phyloP scores from a whole-genome alignment of 2,888 invertebrate genomes.

The Caenorhabditis angaria region DNA sequence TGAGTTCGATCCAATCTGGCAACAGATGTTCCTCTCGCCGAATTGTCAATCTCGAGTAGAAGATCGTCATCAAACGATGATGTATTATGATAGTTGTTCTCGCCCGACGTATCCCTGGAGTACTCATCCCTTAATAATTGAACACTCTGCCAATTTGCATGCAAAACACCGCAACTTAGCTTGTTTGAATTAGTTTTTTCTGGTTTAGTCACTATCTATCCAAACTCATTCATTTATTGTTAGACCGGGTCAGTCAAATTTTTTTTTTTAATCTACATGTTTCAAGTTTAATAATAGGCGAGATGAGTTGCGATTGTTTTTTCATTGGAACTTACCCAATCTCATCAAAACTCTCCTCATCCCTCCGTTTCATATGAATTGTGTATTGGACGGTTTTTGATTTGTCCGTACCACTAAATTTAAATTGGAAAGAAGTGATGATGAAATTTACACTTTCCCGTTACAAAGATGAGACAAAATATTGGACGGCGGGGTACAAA shows the following conservation, averaged over 20 bases:
- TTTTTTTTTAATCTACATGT: not conserved
- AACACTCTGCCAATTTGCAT: constrained; percentile 8
- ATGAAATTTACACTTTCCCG: not conserved
- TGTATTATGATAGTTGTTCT: constrained; percentile 65
- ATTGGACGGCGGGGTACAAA: not conserved
- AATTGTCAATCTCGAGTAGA: constrained; percentile 58
- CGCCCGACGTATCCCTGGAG: constrained; percentile 70
- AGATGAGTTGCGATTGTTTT: not conserved
- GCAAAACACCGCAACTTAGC: constrained; percentile 24
- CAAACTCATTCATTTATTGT: too few species aligned
- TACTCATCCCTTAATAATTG: constrained; percentile 49
- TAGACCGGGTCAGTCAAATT: too few species aligned
- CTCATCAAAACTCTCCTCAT: constrained; percentile 29
- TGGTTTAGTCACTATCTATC: constrained; percentile 9
- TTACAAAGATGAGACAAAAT: not conserved
- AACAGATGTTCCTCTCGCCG: constrained; percentile 53
- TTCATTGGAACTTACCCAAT: constrained; percentile 25
- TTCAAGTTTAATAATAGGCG: not conserved
- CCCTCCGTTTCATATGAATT: constrained; percentile 41
- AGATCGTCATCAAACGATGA: constrained; percentile 67
- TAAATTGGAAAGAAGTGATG: constrained; percentile 23
- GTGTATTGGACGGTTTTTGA: constrained; percentile 41
- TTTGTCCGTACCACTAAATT: constrained; percentile 36
- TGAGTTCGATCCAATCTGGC: constrained; percentile 68
- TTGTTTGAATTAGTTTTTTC: constrained; percentile 3